Evolutionary conservation across 2,888 invertebrate species (phyloP), one percentile per base, ranked within the genome.

Genomic region (Amblyjoppa fuscipennis): DNA sequence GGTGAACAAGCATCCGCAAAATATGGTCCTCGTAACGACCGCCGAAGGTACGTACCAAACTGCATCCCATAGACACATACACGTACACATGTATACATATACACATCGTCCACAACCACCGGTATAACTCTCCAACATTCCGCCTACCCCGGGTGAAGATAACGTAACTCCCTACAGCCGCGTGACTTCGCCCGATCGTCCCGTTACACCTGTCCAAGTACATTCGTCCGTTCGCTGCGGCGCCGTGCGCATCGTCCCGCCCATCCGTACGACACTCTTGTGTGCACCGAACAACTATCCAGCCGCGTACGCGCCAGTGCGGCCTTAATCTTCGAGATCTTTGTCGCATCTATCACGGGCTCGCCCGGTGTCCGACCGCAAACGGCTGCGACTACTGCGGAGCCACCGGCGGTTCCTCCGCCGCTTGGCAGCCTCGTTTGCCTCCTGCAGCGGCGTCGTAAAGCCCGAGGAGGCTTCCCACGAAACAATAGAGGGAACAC

Each of bases 1-100:
- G 88, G 94, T 96, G 51, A 94, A 94, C 76, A 95, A 95, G 90
- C 95, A 95, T 90, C 93, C 94, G 5, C 92, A 94, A 85, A 93
- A 93, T 88, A 94, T 95, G 91, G 92, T 93, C 75, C 93, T 95
- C 78, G 95, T 94, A 77, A 93, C 94, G 13, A 93, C 93, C n/a
- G 94, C 95, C 34, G 94, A 94, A 91, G 95, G 95, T 94, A 89
- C 85, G 89, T 83, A 70, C 66, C 13, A 34, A 64, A 64, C 20
- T 64, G 45, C 51, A 49, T 66, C 45, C 38, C 31, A 31, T 69
- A 25, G 2, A 34, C 68, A 66, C 38, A 59, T 1, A 13, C 16
- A 38, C 13, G 5, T 34, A 38, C 16, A 49, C 66, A 66, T n/a
- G 41, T 53, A 49, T 68, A 69, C 53, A 49, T 25, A n/a, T 20